Evolutionary conservation across 1,140 invertebrate species (phyloP).

Genomic region (Zaprionus kolodkinae): DNA sequence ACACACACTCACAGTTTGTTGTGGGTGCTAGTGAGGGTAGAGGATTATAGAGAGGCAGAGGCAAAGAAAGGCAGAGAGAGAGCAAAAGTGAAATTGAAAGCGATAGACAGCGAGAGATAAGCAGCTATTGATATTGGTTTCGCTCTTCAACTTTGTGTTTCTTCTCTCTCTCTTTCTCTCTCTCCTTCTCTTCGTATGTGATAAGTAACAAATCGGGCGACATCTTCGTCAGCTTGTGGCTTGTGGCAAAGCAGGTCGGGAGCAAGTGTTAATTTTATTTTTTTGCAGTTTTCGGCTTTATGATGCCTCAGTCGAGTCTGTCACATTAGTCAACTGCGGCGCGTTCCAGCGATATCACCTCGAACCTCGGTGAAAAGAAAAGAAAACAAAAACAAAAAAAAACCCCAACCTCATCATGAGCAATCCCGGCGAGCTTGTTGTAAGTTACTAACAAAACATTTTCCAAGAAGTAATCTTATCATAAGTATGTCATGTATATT

Average conservation of each 20-base stretch:
- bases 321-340: slow-evolving; percentile 28
- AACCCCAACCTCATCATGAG: slow-evolving; percentile 17
- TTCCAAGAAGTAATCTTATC: slow-evolving; percentile 6
- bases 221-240: neutral
- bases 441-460: neutral
- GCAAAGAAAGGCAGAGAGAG: neutral
- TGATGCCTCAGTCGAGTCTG: slow-evolving; percentile 28
- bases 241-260: neutral
- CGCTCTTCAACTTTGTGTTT: neutral
- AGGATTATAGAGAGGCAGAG: neutral
- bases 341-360: slow-evolving; percentile 18
- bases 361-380: too few relatives aligned
- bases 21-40: neutral
- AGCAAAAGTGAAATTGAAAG: neutral
- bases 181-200: neutral
- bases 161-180: neutral
- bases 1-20: neutral
- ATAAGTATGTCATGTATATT: neutral
- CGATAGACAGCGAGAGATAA: neutral
- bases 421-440: slow-evolving; percentile 7
- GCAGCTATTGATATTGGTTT: neutral
- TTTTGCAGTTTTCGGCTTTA: slow-evolving; percentile 24
- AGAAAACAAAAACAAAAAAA: too few relatives aligned
- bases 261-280: slow-evolving; percentile 38
- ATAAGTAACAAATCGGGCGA: slow-evolving; percentile 2